Evolutionary conservation across 2,888 invertebrate genomes (phyloP), one percentile per base, ranked within the genome.

Genomic region (Eristalis intricaria): DNA sequence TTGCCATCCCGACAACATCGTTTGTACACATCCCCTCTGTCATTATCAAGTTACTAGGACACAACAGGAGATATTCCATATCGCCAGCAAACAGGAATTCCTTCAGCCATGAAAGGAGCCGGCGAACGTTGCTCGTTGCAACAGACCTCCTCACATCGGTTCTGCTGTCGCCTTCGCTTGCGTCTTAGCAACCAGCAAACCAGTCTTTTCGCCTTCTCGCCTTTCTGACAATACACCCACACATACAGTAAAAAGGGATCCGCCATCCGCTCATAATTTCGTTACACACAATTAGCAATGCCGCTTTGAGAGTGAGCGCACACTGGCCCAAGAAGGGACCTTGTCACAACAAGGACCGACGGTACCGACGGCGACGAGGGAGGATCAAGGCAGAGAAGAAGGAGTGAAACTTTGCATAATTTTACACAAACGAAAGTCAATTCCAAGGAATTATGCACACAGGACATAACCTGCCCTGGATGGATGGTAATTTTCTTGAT

Each of bases 281-380:
- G 91, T 90, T 90, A 91, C 91, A 91, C 90, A 90, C 91, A 91
- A 91, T 91, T 91, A 91, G 91, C 89, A 91, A 90, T 87, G 84
- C 84, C 80, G 76, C 68, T 75, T 75, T 35, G 63, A 64, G 79
- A 63, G 71, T n/a, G 63, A 29, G 63, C 15, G 63, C 8, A 63
- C 32, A 50, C 50, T 19, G 10, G 38, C 35, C 66, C 35, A 40
- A 10, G 35, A 40, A 19, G 35, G 66, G 66, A 66, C 66, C 35
- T 23, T 8, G 35, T 32, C 63, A 63, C 26, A 19, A 32, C 26
- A 19, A 32, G n/a, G 29, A 26, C 23, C 23, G 23, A n/a, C 15
- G 43, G 7, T 40, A 4, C 13, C n/a, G n/a, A 23, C 35, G 43
- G 13, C 2, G 23, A 13, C 26, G 13, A 66, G n/a, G 38, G 43